Evolutionary conservation across 2,113 vertebrate species (phyloP), one percentile per base, ranked within the genome.

Genomic region (Neodon shergylaensis): DNA sequence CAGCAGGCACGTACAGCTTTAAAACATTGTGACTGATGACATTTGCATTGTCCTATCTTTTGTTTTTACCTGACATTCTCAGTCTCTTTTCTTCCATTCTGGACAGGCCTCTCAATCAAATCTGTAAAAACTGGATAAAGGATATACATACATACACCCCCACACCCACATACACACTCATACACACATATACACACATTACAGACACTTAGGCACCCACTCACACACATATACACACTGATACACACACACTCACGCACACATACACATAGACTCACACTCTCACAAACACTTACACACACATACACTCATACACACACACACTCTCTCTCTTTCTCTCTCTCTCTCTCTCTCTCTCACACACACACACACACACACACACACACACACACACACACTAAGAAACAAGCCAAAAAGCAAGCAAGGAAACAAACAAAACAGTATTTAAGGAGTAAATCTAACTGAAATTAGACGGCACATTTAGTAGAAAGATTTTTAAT

Each of bases 361-460:
- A 4, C 22, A 26, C 73, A 42, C n/a, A 42, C 21, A 74, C 21
- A 4, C 70, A 39, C 3, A 39, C n/a, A 73, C n/a, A 11, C 70
- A 73, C 19, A 39, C 21, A 70, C 33, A 70, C 13, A 58, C 58
- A 58, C 6, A 17, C 54, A 17, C 54, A 54, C 58, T 2, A 68
- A 68, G 65, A 68, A 68, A 68, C 65, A 68, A 68, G 31, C 65
- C 28, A 68, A 68, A 31, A 31, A 33, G 12, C 28, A 70, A 70
- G 31, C 66, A 70, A 70, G 33, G 31, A 70, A 36, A 33, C 66
- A 70, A 33, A 36, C 33, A 39, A 83, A 5, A 19, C 73, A 39
- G 36, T 52, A 78, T 86, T 76, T 72, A 68, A 88, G 58, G 39
- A 70, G 4, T 81, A 93, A 93, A 96, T 94, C 63, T 49, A 79